Percentiles rank a stretch among this genome's conserved stretches.
These are phyloP conservation scores for Athripsodes cinereus DNA, from an alignment of 2,888 invertebrate genomes.

Conservation along the genomic window DNA sequence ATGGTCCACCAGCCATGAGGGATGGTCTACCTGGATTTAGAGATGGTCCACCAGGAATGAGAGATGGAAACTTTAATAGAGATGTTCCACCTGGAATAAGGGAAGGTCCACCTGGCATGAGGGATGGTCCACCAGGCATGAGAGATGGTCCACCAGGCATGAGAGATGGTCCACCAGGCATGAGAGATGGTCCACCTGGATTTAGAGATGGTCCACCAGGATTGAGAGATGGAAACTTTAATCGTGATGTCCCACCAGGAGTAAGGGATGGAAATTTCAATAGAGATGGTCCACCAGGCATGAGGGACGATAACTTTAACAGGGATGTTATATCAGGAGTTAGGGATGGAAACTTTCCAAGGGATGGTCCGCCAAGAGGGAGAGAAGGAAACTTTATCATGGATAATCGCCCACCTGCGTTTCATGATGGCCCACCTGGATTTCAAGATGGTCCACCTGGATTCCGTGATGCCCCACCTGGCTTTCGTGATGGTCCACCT, in stretches of 20 bases:
- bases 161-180: conserved; percentile 30
- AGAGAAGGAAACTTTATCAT: conserved; percentile 34
- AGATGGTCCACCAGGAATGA: conserved; percentile 15
- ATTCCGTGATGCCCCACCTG: conserved; percentile 36
- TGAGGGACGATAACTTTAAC: too few relatives aligned
- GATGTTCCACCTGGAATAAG: conserved; percentile 13
- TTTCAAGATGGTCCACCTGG: conserved; percentile 18
- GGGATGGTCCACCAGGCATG: conserved; percentile 21
- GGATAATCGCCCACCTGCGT: conserved; percentile 21
- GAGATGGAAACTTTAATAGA: conserved; percentile 21
- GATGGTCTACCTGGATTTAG: conserved; percentile 32
- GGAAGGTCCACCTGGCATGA: conserved; percentile 16
- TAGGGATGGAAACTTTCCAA: conserved; percentile 36
- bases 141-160: conserved; percentile 32
- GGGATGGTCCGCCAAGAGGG: conserved; percentile 25
- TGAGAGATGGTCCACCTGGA: conserved; percentile 9
- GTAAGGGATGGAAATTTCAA: conserved; percentile 19
- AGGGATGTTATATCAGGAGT: conserved; percentile 27
- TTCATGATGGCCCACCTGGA: conserved; percentile 10
- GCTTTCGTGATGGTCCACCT: conserved; percentile 17
- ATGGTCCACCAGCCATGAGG: conserved; percentile 31
- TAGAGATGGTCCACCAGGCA: conserved; percentile 16
- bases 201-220: conserved; percentile 39
- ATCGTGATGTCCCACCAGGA: conserved; percentile 17
- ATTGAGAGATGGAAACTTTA: conserved; percentile 16